Evolutionary conservation across 2,797 vertebrate genomes (phyloP).

Genomic region (Eremophila alpestris): DNA sequence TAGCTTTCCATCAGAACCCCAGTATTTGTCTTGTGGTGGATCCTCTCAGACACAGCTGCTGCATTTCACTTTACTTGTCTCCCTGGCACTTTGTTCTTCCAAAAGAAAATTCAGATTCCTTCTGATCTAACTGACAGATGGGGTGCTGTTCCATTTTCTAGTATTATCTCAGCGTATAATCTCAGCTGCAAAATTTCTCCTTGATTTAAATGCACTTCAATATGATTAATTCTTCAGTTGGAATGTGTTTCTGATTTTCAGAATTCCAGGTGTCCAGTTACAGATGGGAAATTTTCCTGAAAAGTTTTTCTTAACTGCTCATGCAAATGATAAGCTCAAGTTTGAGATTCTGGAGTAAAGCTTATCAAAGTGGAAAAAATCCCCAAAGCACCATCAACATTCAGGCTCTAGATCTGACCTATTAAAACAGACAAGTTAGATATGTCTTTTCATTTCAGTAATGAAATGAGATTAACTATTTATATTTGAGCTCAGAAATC

Average conservation of each 20-base stretch:
- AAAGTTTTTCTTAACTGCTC: not conserved
- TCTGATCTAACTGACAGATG: not conserved
- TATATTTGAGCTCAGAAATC: not conserved
- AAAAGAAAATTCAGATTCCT: not conserved
- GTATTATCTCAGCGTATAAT: not conserved
- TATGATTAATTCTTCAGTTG: not conserved
- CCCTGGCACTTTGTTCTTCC: not conserved
- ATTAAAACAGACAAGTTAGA: not conserved
- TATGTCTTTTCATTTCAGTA: not conserved
- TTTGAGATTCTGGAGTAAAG: not conserved
- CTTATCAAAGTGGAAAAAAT: not conserved
- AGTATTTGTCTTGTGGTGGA: not conserved
- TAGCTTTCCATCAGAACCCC: not conserved
- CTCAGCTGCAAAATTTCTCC: not conserved
- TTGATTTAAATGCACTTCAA: not conserved
- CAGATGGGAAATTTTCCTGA: not conserved
- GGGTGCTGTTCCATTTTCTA: not conserved
- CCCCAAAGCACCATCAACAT: not conserved
- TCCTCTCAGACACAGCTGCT: not conserved
- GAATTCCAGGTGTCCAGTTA: not conserved
- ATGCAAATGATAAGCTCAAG: not conserved
- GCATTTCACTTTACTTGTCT: not conserved
- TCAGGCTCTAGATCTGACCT: not conserved
- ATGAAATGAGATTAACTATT: not conserved
- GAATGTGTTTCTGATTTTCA: not conserved